phyloP scores from a whole-genome alignment of 2,888 invertebrate genomes.

The Conops quadrifasciatus region DNA sequence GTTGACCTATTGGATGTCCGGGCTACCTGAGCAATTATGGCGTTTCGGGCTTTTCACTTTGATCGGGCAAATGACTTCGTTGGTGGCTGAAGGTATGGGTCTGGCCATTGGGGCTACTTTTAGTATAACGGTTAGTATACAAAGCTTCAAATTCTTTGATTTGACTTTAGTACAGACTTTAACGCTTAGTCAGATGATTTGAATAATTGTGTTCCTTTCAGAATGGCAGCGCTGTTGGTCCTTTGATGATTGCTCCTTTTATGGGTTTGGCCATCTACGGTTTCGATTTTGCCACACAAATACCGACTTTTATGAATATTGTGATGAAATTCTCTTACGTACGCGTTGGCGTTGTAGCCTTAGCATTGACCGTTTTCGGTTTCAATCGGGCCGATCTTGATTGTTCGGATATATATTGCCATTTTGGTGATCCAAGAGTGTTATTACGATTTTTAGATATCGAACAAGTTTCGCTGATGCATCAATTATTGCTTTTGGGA shows the following conservation, averaged over 20 bases:
- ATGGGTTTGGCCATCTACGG: slow-evolving; percentile 76
- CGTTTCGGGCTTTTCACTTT: slow-evolving; percentile 75
- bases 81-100: slow-evolving; percentile 82
- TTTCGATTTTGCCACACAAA: slow-evolving; percentile 74
- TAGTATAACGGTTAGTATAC: slow-evolving; percentile 70
- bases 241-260: slow-evolving; percentile 72
- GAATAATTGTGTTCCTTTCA: slow-evolving; percentile 53
- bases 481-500: slow-evolving; percentile 68
- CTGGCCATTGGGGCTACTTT: slow-evolving; percentile 78
- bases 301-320: slow-evolving; percentile 70
- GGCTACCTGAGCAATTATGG: slow-evolving; percentile 72
- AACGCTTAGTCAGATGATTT: background rate
- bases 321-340: slow-evolving; percentile 75
- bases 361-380: slow-evolving; percentile 73
- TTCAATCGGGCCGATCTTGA: slow-evolving; percentile 69
- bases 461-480: slow-evolving; percentile 69
- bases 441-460: slow-evolving; percentile 71
- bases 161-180: background rate
- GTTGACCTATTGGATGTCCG: slow-evolving; percentile 73
- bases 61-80: slow-evolving; percentile 74
- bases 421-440: slow-evolving; percentile 73
- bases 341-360: slow-evolving; percentile 72
- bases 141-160: background rate
- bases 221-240: slow-evolving; percentile 77
- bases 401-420: slow-evolving; percentile 72